These are phyloP conservation scores for Saguinus midas DNA, from an alignment of 2,113 vertebrate genomes.

Conservation along the genomic window DNA sequence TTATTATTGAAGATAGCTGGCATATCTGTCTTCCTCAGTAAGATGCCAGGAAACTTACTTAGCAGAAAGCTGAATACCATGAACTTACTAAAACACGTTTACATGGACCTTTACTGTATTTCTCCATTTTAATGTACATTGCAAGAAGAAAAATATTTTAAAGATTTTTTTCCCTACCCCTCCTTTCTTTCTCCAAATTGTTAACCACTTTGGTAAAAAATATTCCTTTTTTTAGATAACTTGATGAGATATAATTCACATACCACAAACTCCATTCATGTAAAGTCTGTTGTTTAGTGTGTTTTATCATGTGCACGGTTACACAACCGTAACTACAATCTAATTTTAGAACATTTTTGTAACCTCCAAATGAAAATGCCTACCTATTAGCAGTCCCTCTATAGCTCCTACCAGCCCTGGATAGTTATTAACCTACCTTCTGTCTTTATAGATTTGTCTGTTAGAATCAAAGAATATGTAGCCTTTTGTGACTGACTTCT, in stretches of 20 bases:
- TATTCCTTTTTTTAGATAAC: not conserved
- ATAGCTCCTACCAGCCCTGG: not conserved
- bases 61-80: not conserved
- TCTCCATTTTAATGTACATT: not conserved
- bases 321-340: not conserved
- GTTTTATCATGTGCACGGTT: not conserved
- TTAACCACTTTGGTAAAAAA: not conserved
- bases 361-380: not conserved
- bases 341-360: not conserved
- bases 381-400: not conserved
- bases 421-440: not conserved
- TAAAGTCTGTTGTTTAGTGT: not conserved
- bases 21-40: not conserved
- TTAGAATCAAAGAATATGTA: not conserved
- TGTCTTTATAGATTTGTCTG: not conserved
- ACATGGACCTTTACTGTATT: not conserved
- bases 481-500: not conserved
- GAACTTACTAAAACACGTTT: not conserved
- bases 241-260: not conserved
- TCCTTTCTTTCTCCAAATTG: not conserved
- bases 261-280: not conserved
- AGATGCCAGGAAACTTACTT: not conserved
- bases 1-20: not conserved
- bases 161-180: not conserved
- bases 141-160: not conserved